Evolutionary conservation across 2,888 invertebrate species (phyloP), one percentile per base, ranked within the genome.

Genomic region (Hirtodrosophila cameraria): DNA sequence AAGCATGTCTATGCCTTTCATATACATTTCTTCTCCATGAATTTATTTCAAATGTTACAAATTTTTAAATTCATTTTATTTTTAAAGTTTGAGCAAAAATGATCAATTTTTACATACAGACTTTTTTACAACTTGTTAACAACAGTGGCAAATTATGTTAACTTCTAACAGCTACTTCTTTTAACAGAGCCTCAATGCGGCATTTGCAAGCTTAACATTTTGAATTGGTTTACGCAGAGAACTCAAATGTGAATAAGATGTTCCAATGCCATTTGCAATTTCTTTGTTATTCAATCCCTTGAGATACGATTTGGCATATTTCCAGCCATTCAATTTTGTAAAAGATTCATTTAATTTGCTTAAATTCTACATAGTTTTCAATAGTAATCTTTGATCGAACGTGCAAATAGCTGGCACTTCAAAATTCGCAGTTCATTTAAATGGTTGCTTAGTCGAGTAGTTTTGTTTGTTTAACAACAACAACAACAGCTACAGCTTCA

Each of bases 371-470:
- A 50, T 50, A 38, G 65, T 36, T 60, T 25, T 33, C 12, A 11
- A 28, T 41, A 30, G 43, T 30, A 48, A 65, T 45, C 33, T 42
- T 71, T 58, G 57, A 67, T 58, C 52, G 70, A 66, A 62, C 71
- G 71, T 75, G 76, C 64, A 46, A 65, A 61, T 45, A 58, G 15
- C 45, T 28, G 53, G 5, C 60, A 66, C 31, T 62, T 59, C 42
- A 38, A 64, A 60, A 63, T 53, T 64, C 55, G 59, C 66, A 58
- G 12, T 38, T 45, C 9, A 16, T 41, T 28, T 12, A 25, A 35
- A 36, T 60, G 33, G 41, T 6, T 13, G 35, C 23, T 16, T 25
- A 33, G 4, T 59, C 15, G 27, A 33, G 20, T 30, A 66, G 48
- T 36, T 45, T 16, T 15, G 0, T 9, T 7, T 33, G 23, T 9